Evolutionary conservation across 1,140 invertebrate genomes (phyloP).

Genomic region (Liolophura sinensis): DNA sequence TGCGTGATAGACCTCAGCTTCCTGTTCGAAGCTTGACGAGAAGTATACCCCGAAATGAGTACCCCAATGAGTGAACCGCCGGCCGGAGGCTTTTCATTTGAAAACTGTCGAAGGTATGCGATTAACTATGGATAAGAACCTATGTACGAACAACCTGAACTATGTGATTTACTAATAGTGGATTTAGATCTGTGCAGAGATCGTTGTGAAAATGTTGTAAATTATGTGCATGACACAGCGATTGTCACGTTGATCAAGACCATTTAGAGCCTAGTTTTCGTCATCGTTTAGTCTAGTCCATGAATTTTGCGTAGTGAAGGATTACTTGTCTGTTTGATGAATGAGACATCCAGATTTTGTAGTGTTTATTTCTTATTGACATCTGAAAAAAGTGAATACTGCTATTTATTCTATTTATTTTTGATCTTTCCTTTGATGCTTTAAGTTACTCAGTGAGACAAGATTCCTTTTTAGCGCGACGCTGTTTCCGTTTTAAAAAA

Average conservation of each 20-base stretch:
- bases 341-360: too few relatives aligned
- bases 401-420: too few relatives aligned
- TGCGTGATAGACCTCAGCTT: too few relatives aligned
- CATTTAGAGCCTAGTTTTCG: background rate
- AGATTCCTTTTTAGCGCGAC: too few relatives aligned
- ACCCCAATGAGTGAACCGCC: slow-evolving; percentile 28
- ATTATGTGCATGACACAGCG: background rate
- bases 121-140: background rate
- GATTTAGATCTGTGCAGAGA: background rate
- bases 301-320: too few relatives aligned
- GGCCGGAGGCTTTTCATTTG: slow-evolving; percentile 58
- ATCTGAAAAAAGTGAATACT: too few relatives aligned
- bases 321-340: too few relatives aligned
- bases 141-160: background rate
- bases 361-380: too few relatives aligned
- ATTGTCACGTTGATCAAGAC: background rate
- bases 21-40: too few relatives aligned
- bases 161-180: background rate
- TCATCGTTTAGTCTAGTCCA: background rate
- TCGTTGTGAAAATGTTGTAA: slow-evolving; percentile 1
- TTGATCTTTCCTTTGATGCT: too few relatives aligned
- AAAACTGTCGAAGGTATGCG: slow-evolving; percentile 80
- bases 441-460: too few relatives aligned
- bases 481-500: too few relatives aligned
- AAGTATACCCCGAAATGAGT: slow-evolving; percentile 21